Evolutionary conservation across 2,113 vertebrate species (phyloP).

Genomic region (Hemiscyllium ocellatum): DNA sequence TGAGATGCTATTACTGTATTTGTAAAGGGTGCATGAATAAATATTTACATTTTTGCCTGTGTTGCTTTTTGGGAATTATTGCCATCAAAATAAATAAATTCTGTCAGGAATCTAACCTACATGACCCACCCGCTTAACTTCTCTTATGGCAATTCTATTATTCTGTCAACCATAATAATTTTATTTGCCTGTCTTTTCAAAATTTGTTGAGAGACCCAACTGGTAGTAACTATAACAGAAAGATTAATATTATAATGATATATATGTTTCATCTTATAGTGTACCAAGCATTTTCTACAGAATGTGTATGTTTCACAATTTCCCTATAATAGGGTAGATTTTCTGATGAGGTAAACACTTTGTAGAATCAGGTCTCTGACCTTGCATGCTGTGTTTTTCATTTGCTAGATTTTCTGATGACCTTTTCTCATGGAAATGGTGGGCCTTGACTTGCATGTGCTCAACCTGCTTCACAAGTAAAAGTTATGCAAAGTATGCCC

Average conservation of each 20-base stretch:
- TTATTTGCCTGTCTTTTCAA: neutral
- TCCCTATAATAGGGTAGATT: neutral
- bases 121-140: conserved; percentile 15
- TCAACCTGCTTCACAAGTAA: conserved; percentile 9
- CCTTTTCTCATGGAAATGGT: neutral
- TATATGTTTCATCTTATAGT: neutral
- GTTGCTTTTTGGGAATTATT: conserved; percentile 28
- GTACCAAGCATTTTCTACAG: neutral
- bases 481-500: conserved; percentile 15
- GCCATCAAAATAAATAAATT: conserved; percentile 32
- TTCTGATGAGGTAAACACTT: neutral
- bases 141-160: conserved; percentile 23
- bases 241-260: neutral
- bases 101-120: conserved; percentile 29
- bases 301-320: conserved; percentile 17
- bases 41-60: conserved; percentile 31
- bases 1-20: conserved; percentile 32
- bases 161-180: conserved; percentile 23
- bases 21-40: conserved; percentile 15
- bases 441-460: neutral
- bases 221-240: neutral
- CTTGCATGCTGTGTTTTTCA: neutral
- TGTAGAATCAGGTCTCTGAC: neutral
- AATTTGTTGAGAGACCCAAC: conserved; percentile 4
- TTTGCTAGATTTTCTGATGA: neutral